A percentile compares a stretch with the other conserved stretches of the same genome.
These are phyloP conservation scores for Latrodectus geometricus DNA, from an alignment of 1,140 invertebrate genomes.

Conservation along the genomic window DNA sequence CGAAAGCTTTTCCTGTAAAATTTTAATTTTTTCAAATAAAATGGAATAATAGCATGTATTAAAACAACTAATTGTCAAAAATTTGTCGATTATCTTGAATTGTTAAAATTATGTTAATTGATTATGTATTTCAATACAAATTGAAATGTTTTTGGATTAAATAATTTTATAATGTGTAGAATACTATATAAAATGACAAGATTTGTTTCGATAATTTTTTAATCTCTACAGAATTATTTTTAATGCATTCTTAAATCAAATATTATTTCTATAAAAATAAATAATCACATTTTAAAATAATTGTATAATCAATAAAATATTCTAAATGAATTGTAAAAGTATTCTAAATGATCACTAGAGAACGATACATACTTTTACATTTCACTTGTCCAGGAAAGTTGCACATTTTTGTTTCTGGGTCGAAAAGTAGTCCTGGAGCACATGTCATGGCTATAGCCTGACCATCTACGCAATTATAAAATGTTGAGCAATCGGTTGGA, in stretches of 20 bases:
- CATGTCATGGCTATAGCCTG: constrained; percentile 23
- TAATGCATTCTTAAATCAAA: neutral
- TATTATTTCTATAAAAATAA: neutral
- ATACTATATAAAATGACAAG: neutral
- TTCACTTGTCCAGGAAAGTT: constrained; percentile 46
- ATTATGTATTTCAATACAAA: too few relatives aligned
- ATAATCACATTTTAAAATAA: neutral
- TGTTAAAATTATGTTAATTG: too few relatives aligned
- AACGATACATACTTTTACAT: constrained; percentile 24
- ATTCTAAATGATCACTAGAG: neutral
- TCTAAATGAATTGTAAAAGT: neutral
- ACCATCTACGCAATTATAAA: constrained; percentile 48
- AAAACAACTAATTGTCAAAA: too few relatives aligned
- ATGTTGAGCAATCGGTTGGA: constrained; percentile 33
- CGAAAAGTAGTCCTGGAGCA: constrained; percentile 42
- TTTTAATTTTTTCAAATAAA: too few relatives aligned
- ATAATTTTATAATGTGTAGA: neutral
- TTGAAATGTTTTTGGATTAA: neutral
- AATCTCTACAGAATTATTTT: neutral
- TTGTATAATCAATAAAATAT: neutral
- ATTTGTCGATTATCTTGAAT: too few relatives aligned
- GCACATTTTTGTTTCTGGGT: constrained; percentile 45
- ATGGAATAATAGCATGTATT: too few relatives aligned
- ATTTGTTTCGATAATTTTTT: neutral
- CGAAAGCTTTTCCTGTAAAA: too few relatives aligned